Conservation (phyloP, 2,797 vertebrate genomes). For the Lycodopsis pacificus region DNA sequence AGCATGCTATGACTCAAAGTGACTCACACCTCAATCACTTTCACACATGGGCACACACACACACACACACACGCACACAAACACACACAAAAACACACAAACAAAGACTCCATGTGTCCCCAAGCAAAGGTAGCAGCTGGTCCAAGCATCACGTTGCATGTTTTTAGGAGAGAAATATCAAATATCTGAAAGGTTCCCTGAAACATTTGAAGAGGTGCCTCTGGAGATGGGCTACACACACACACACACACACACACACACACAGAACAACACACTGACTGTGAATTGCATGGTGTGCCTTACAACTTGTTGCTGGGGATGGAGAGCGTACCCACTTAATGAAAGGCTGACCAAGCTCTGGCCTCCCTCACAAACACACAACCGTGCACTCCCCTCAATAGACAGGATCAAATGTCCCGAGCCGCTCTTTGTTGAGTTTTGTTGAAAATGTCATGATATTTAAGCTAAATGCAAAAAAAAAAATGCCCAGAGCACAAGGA, state of each 20-base stretch:
- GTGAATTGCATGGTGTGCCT: slow-evolving; percentile 32
- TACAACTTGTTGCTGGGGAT: slow-evolving; percentile 33
- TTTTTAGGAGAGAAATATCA: slow-evolving; percentile 68
- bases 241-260: slow-evolving; percentile 22
- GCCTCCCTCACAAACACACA: slow-evolving; percentile 24
- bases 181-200: slow-evolving; percentile 71
- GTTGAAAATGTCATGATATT: slow-evolving; percentile 57
- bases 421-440: slow-evolving; percentile 32
- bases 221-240: slow-evolving; percentile 25
- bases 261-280: slow-evolving; percentile 11
- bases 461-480: slow-evolving; percentile 43
- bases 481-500: slow-evolving; percentile 8
- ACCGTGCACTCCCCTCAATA: slow-evolving; percentile 1
- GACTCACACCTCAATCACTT: slow-evolving; percentile 63
- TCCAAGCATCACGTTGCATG: slow-evolving; percentile 56
- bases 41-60: slow-evolving; percentile 15
- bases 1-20: slow-evolving; percentile 68
- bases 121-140: slow-evolving; percentile 68
- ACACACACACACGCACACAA: slow-evolving; percentile 3
- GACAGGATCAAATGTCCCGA: slow-evolving; percentile 39
- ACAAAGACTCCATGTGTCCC: slow-evolving; percentile 55
- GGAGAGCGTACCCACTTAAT: slow-evolving; percentile 32
- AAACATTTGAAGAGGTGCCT: slow-evolving; percentile 55
- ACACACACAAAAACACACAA: slow-evolving; percentile 20
- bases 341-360: slow-evolving; percentile 31